Conservation (phyloP, 2,113 vertebrate species). For the Callionymus lyra region DNA sequence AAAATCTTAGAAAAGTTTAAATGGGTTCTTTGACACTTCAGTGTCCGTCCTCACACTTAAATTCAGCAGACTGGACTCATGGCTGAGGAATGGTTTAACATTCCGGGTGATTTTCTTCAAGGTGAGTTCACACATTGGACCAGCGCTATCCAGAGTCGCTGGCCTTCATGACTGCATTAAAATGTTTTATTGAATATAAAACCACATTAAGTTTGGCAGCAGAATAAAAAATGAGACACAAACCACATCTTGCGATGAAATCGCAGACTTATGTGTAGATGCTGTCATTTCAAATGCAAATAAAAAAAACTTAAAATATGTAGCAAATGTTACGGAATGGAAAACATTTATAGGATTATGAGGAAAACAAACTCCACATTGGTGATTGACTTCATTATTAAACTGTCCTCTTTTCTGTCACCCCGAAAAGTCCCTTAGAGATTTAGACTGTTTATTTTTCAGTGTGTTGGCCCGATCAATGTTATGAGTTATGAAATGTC, state of each 20-base stretch:
- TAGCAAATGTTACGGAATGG: too few species aligned
- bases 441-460: conserved; percentile 47
- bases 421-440: conserved; percentile 23
- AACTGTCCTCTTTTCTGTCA: conserved; percentile 12
- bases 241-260: too few species aligned
- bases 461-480: conserved; percentile 46
- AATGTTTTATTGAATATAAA: background rate
- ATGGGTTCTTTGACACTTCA: background rate
- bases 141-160: conserved; percentile 2
- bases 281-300: too few species aligned
- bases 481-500: conserved; percentile 66
- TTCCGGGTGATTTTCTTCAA: conserved; percentile 11
- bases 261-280: too few species aligned
- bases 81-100: conserved; percentile 1
- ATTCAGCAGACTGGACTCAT: conserved; percentile 1
- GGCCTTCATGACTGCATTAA: conserved; percentile 1
- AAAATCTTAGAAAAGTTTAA: background rate
- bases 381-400: background rate
- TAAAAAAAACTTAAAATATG: too few species aligned
- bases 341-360: too few species aligned
- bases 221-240: too few species aligned
- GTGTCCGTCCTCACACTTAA: too few species aligned
- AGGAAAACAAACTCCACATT: too few species aligned
- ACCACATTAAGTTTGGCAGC: too few species aligned
- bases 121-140: background rate